A percentile compares a stretch with the other conserved stretches of the same genome.
Conservation (phyloP, 1,140 invertebrate species). For the Lepidurus packardi region DNA sequence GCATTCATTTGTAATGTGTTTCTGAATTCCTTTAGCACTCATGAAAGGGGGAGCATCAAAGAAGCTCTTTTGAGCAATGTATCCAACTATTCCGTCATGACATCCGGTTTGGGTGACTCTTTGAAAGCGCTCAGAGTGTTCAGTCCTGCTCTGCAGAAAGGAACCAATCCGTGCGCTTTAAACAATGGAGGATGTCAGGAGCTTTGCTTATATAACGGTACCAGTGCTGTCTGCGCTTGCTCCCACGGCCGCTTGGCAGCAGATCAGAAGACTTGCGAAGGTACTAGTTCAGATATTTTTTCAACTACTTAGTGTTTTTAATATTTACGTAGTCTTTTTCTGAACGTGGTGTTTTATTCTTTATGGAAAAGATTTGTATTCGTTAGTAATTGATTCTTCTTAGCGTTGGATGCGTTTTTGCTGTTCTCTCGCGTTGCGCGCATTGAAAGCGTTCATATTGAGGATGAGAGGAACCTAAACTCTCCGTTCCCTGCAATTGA, state of each 20-base stretch:
- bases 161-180: conserved; percentile 59
- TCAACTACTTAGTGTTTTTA: neutral
- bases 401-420: conserved; percentile 66
- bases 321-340: too few species aligned
- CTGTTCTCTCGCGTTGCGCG: conserved; percentile 66
- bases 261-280: conserved; percentile 58
- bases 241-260: conserved; percentile 61
- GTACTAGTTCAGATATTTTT: conserved; percentile 42
- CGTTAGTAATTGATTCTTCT: conserved; percentile 34
- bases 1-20: conserved; percentile 35
- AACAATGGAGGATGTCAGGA: conserved; percentile 72
- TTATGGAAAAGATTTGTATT: neutral
- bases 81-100: conserved; percentile 51
- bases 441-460: conserved; percentile 69
- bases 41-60: conserved; percentile 59
- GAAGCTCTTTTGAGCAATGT: conserved; percentile 56
- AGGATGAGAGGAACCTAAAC: conserved; percentile 62
- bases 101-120: conserved; percentile 57
- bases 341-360: conserved; percentile 21
- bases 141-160: conserved; percentile 52
- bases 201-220: conserved; percentile 71
- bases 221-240: conserved; percentile 60
- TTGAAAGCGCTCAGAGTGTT: conserved; percentile 62
- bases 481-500: conserved; percentile 68
- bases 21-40: conserved; percentile 48